Evolutionary conservation across 2,113 vertebrate genomes (phyloP).

Genomic region (Otolemur garnettii): DNA sequence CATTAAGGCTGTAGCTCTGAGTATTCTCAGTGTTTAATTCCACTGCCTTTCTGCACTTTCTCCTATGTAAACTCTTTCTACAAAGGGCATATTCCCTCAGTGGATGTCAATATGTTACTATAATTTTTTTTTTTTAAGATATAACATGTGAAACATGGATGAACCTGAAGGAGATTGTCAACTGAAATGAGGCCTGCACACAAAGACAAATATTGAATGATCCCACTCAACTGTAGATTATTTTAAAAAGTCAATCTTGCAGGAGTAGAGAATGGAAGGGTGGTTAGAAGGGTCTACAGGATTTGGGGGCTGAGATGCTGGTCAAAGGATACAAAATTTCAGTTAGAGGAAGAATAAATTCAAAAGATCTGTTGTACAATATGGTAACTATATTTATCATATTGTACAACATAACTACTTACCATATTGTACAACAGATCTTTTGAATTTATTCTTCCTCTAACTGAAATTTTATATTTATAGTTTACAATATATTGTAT

Average conservation of each 20-base stretch:
- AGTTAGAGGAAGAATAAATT: not conserved
- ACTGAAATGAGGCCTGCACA: not conserved
- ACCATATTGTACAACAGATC: no score
- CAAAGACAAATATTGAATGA: not conserved
- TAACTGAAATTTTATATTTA: no score
- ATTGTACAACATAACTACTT: no score
- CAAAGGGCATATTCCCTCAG: not conserved
- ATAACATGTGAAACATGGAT: not conserved
- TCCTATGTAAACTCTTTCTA: not conserved
- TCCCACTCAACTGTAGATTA: not conserved
- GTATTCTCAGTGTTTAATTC: not conserved
- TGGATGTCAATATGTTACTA: not conserved
- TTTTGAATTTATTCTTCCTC: no score
- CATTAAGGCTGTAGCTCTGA: no score
- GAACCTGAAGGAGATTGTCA: not conserved
- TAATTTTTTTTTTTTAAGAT: not conserved
- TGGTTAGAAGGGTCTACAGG: not conserved
- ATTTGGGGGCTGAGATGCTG: not conserved
- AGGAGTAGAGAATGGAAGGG: not conserved
- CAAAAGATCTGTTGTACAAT: not conserved
- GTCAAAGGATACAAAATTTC: not conserved
- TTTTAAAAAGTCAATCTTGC: not conserved
- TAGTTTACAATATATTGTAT: not conserved
- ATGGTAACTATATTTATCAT: not conserved
- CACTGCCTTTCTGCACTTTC: not conserved